Evolutionary conservation across 2,797 vertebrate species (phyloP), one percentile per base, ranked within the genome.

Genomic region (Craterocephalus amniculus): DNA sequence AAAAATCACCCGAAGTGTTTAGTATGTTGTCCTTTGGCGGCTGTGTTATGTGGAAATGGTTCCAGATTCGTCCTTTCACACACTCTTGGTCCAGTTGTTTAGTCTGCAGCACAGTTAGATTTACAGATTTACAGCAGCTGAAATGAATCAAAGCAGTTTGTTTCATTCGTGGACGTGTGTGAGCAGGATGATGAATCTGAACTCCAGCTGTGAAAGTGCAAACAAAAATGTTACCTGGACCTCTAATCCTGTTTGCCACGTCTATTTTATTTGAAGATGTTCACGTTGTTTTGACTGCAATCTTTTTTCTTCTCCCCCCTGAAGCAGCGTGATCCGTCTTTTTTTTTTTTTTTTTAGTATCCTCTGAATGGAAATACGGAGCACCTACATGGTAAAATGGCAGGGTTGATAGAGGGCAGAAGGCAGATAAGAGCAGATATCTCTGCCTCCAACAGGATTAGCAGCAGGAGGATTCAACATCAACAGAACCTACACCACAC

Each of bases 391-490:
- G 16, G 5, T 20, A 16, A 4, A 18, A 70, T 77, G 74, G 45
- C 58, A 63, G 58, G 55, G 55, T 27, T 64, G 67, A 74, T 67
- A 20, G 29, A 67, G 43, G 26, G 60, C 26, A 60, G 43, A 3
- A 0, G 63, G 72, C 0, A 10, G 54, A 27, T 48, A 26, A 62
- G 6, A 72, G 49, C n/a, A 12, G 48, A 49, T 49, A 22, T 10
- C n/a, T 68, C 72, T 20, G 0, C 72, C 68, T 63, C 60, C 31
- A 58, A 56, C 59, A 8, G 63, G 56, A 79, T 78, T 52, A 78
- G 5, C 18, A 49, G 48, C n/a, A 24, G 22, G 9, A 26, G 9
- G 68, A 36, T 38, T 38, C 36, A 1, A 57, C 73, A 32, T 58
- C 2, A 36, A 29, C 52, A n/a, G 58, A 70, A 35, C 62, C 78